phyloP scores from a whole-genome alignment of 2,113 vertebrate species.

The Chiloscyllium plagiosum region DNA sequence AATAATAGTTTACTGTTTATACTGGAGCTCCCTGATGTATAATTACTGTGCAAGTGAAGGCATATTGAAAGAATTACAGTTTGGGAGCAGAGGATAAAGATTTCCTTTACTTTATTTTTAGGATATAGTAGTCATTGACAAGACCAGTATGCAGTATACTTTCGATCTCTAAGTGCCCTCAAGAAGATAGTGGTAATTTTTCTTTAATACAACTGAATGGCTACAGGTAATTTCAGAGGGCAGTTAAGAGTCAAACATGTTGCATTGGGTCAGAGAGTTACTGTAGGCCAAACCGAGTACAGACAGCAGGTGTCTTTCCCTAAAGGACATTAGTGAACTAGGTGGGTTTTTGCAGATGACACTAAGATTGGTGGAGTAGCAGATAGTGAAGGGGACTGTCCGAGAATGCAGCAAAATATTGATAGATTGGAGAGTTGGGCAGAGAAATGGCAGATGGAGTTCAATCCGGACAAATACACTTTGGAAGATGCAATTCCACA shows the following conservation, averaged over 20 bases:
- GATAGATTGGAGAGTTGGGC: too few species aligned
- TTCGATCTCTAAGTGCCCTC: background rate
- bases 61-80: background rate
- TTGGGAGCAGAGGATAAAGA: background rate
- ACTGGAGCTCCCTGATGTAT: background rate
- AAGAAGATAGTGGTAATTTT: background rate
- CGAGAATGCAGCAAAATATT: too few species aligned
- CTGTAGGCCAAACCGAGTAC: background rate
- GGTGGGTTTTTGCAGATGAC: too few species aligned
- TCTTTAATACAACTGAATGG: background rate
- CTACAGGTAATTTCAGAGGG: background rate
- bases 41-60: background rate
- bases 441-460: too few species aligned
- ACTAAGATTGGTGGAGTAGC: too few species aligned
- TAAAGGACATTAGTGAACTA: background rate
- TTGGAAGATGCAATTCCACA: too few species aligned
- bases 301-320: background rate
- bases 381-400: too few species aligned
- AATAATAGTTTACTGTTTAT: background rate
- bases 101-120: background rate
- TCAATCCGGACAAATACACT: too few species aligned
- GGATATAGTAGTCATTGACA: background rate
- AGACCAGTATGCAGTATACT: background rate
- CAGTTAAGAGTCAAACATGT: background rate
- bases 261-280: background rate